These are phyloP conservation scores for Micrasema minimum DNA, from an alignment of 1,140 invertebrate genomes.

Conservation along the genomic window DNA sequence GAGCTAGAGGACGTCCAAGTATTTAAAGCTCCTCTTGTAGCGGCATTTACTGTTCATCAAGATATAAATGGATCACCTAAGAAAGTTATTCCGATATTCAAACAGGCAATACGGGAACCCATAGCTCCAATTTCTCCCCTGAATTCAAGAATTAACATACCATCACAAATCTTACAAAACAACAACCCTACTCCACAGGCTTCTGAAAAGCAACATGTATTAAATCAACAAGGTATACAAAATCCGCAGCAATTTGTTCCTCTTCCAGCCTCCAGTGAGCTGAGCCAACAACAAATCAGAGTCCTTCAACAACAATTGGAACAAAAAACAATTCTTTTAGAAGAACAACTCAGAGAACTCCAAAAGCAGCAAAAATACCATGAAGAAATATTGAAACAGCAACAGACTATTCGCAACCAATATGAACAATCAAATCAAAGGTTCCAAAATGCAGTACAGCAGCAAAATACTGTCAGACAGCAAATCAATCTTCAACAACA, in stretches of 20 bases:
- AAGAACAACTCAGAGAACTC: constrained; percentile 74
- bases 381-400: constrained; percentile 73
- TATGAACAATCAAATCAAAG: constrained; percentile 64
- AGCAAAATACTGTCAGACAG: constrained; percentile 51
- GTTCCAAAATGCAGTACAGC: constrained; percentile 61
- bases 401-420: constrained; percentile 56
- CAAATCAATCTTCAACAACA: not conserved
- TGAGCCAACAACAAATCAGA: constrained; percentile 57
- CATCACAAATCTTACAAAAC: not conserved
- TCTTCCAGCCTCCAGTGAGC: constrained; percentile 18
- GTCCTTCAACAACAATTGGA: constrained; percentile 66
- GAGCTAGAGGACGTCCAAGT: constrained; percentile 79
- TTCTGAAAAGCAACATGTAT: constrained; percentile 9
- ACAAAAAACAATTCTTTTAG: constrained; percentile 75
- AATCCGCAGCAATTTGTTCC: constrained; percentile 52
- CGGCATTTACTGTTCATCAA: constrained; percentile 85
- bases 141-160: not conserved
- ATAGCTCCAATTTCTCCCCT: constrained; percentile 39
- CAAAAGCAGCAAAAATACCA: constrained; percentile 78
- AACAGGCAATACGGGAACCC: constrained; percentile 48
- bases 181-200: not conserved
- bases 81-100: constrained; percentile 76
- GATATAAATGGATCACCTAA: constrained; percentile 79
- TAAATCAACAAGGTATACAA: constrained; percentile 45
- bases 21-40: constrained; percentile 80